Base-by-base conservation (phyloP, 2,797 vertebrate genomes). In the Florisuga fusca region DNA sequence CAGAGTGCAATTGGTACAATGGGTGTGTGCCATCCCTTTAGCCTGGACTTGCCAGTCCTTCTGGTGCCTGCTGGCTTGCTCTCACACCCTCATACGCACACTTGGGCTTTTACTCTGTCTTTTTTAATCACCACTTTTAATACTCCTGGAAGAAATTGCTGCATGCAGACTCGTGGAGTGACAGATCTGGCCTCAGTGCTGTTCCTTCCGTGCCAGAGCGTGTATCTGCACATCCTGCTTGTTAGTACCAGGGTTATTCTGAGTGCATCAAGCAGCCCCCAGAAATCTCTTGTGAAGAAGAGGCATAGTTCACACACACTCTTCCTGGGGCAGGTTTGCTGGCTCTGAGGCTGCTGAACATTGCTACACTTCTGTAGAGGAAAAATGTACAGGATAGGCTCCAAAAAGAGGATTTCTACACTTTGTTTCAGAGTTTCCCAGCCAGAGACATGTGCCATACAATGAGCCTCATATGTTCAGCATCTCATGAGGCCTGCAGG, bases 191-290 rank as follows among this genome's bases (percentile, higher is more conserved):
- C 38, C 38, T 13, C 51, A 34, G 17, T 57, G 16, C 5, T 36
- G 3, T 55, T 43, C 41, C 18, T 72, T 79, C 19, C 1, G 0
- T 38, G 26, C 18, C 36, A 27, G n/a, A 45, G 45, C 0, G 1
- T 27, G 15, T 34, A 11, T 54, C 43, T 53, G 57, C 2, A 0
- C 34, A 6, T 66, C 31, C 31, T 50, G 12, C 27, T 3, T 2
- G 5, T 50, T 61, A 36, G 31, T 36, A n/a, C 20, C 12, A 34
- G 41, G 22, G 19, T 72, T 77, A 33, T 41, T 25, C 19, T 43
- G 22, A 43, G 27, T 19, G 33, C 58, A 66, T 48, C 31, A 66
- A 29, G 7, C 31, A 78, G 50, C 27, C 29, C 14, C n/a, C 18
- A 5, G 11, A 72, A 73, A 62, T 62, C 25, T 20, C 18, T 10